A percentile compares a stretch with the other conserved stretches of the same genome.
phyloP scores from a whole-genome alignment of 1,140 invertebrate genomes.

The Ceratina australensis region DNA sequence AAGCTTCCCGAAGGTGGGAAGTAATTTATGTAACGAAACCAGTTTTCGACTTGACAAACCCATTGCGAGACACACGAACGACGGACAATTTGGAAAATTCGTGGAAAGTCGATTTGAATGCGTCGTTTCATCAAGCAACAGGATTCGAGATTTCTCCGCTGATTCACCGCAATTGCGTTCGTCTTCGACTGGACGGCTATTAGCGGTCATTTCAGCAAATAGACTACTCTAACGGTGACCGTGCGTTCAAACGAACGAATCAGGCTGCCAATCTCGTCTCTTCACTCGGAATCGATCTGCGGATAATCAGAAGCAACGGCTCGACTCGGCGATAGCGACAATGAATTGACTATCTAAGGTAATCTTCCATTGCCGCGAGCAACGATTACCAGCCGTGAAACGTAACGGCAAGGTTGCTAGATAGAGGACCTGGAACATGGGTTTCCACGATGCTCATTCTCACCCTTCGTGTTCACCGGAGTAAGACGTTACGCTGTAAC shows the following conservation, averaged over 20 bases:
- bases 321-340: neutral
- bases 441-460: no score
- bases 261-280: neutral
- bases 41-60: no score
- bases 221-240: neutral
- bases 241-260: neutral
- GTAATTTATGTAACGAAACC: neutral
- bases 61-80: no score
- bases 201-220: neutral
- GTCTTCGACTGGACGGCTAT: neutral
- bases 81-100: no score
- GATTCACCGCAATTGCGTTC: neutral
- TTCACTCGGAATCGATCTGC: slow-evolving; percentile 1
- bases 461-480: no score
- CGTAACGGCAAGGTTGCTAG: neutral
- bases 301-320: slow-evolving; percentile 11
- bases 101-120: no score
- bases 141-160: no score
- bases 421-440: no score
- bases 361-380: slow-evolving; percentile 20
- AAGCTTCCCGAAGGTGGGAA: neutral
- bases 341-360: neutral
- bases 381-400: slow-evolving; percentile 1
- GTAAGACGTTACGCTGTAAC: neutral
- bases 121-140: no score